phyloP scores from a whole-genome alignment of 2,113 vertebrate species.

The Etheostoma spectabile region DNA sequence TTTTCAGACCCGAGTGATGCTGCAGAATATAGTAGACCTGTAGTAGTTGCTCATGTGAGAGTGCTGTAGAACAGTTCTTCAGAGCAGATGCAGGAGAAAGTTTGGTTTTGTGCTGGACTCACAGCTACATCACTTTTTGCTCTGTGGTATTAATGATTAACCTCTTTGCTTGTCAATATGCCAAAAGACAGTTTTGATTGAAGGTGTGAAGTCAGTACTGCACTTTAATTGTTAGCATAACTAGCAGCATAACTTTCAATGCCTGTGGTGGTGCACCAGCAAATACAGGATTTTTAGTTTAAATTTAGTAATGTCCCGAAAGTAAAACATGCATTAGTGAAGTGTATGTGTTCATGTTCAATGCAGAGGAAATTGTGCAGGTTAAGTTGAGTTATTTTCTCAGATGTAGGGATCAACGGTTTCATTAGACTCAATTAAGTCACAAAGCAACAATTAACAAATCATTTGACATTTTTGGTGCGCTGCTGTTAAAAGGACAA shows the following conservation, averaged over 20 bases:
- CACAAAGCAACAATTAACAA: neutral
- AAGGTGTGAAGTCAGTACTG: neutral
- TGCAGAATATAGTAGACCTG: conserved; percentile 2
- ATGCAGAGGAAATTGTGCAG: neutral
- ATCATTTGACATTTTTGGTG: neutral
- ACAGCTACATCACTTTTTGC: conserved; percentile 5
- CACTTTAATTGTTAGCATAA: neutral
- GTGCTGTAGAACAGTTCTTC: conserved; percentile 1
- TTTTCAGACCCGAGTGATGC: neutral
- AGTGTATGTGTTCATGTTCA: neutral
- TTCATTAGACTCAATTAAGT: neutral
- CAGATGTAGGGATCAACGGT: neutral
- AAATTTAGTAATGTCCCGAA: neutral
- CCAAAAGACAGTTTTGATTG: conserved; percentile 36
- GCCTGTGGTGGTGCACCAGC: neutral
- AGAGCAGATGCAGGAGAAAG: conserved; percentile 31
- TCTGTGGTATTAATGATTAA: conserved; percentile 57
- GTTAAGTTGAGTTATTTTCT: neutral
- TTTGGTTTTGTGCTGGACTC: conserved; percentile 44
- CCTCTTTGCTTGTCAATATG: conserved; percentile 24
- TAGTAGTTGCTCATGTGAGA: neutral
- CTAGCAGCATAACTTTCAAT: neutral
- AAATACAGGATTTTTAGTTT: neutral
- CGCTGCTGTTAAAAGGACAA: neutral
- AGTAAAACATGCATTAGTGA: neutral